Conservation (phyloP, 1,140 invertebrate species). For the Orius laevigatus region DNA sequence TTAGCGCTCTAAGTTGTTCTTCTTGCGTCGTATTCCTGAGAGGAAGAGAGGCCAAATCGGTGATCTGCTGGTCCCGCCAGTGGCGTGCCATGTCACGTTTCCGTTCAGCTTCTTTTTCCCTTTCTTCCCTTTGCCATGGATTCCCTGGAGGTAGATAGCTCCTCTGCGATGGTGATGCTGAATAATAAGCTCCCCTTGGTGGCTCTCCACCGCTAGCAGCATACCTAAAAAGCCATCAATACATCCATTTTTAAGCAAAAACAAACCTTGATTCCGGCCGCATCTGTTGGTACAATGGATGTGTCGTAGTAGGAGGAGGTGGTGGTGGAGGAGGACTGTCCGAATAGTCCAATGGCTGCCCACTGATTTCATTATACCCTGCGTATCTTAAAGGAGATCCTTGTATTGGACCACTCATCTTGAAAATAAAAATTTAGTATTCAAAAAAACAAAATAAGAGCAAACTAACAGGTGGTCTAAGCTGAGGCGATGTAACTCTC, state of each 20-base stretch:
- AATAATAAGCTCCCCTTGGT: slow-evolving; percentile 55
- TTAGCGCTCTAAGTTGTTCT: slow-evolving; percentile 66
- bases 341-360: slow-evolving; percentile 25
- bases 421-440: slow-evolving; percentile 2
- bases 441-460: background rate
- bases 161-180: slow-evolving; percentile 28
- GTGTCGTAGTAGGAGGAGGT: slow-evolving; percentile 50
- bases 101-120: slow-evolving; percentile 58
- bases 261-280: slow-evolving; percentile 8
- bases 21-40: slow-evolving; percentile 62
- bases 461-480: slow-evolving; percentile 19
- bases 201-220: slow-evolving; percentile 57
- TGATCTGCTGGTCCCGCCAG: slow-evolving; percentile 70
- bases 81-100: slow-evolving; percentile 49
- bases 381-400: slow-evolving; percentile 12
- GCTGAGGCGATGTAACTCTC: slow-evolving; percentile 27
- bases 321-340: slow-evolving; percentile 47
- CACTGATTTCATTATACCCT: slow-evolving; percentile 2
- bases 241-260: background rate
- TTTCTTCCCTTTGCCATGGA: slow-evolving; percentile 78
- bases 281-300: slow-evolving; percentile 42
- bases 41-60: slow-evolving; percentile 47
- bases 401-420: slow-evolving; percentile 4
- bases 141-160: slow-evolving; percentile 41
- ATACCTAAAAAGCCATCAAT: slow-evolving; percentile 25